Evolutionary conservation across 2,888 invertebrate species (phyloP), one percentile per base, ranked within the genome.

Genomic region (Volucella inflata): DNA sequence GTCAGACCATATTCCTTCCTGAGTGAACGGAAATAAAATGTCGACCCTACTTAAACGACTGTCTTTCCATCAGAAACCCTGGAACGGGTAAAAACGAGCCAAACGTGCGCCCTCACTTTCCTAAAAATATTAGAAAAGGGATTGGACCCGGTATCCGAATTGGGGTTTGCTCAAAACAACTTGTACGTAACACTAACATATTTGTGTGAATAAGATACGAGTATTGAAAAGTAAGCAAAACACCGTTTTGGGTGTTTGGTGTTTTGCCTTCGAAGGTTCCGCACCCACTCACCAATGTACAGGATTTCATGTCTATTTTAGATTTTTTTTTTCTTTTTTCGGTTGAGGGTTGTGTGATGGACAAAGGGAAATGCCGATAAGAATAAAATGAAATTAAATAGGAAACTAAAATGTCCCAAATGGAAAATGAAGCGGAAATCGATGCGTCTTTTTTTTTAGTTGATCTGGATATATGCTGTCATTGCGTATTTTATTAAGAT

Each of bases 341-440:
- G 42, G 21, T 59, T 44, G 11, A 38, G 8, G 12, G 38, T 8
- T 16, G 38, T 55, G 59, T 50, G 77, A 57, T 71, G 76, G 77
- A 77, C 60, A 67, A 65, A 71, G 62, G 78, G 82, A 70, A 67
- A 78, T 59, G 68, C 62, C 74, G 83, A 83, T 83, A 83, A 79
- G 83, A 83, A 83, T 68, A 74, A 83, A 79, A 83, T 72, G 79
- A 83, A 79, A 83, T 83, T 83, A 83, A 83, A 79, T 83, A 83
- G 74, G 74, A 83, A 79, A 79, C 79, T 74, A 83, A 83, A 79
- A 83, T 74, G 83, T 74, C 79, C 83, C 79, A 79, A 79, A 83
- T 83, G 74, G 83, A 83, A 83, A 83, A 79, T 83, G 83, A 83
- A 79, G 72, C 83, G 83, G 79, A 83, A 83, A 83, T 78, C 60